A percentile compares a stretch with the other conserved stretches of the same genome.
Conservation (phyloP, 2,113 vertebrate genomes). For the Sprattus sprattus region DNA sequence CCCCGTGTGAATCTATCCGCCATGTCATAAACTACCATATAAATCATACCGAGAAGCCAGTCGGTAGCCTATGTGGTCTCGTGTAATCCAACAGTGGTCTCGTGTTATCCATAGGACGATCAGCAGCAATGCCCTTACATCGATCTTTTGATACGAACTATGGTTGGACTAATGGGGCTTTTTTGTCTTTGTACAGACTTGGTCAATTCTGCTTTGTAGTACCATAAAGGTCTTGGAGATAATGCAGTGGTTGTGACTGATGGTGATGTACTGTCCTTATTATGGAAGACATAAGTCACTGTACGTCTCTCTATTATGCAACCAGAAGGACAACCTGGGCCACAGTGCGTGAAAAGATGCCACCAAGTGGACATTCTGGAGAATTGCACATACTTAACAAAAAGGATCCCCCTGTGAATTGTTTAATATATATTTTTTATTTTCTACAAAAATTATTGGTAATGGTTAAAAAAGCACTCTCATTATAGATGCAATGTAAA, state of each 20-base stretch:
- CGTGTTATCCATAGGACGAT: neutral
- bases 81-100: neutral
- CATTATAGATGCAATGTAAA: neutral
- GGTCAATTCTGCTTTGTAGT: too few species aligned
- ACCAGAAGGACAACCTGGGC: neutral
- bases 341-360: neutral
- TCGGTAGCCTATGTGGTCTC: too few species aligned
- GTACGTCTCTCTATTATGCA: too few species aligned
- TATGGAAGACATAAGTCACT: too few species aligned
- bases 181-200: too few species aligned
- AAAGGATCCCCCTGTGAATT: neutral
- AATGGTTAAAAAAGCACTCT: neutral
- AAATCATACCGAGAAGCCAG: too few species aligned
- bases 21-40: too few species aligned
- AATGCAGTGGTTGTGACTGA: too few species aligned
- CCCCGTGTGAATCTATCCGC: neutral
- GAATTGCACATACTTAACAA: neutral
- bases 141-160: neutral
- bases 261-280: too few species aligned
- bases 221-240: too few species aligned
- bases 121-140: neutral
- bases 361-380: neutral
- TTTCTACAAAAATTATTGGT: neutral
- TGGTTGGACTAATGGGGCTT: neutral
- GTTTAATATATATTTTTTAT: neutral